A percentile compares a stretch with the other conserved stretches of the same genome.
These are phyloP conservation scores for Priocnemis perturbator DNA, from an alignment of 2,888 invertebrate genomes.

Conservation along the genomic window DNA sequence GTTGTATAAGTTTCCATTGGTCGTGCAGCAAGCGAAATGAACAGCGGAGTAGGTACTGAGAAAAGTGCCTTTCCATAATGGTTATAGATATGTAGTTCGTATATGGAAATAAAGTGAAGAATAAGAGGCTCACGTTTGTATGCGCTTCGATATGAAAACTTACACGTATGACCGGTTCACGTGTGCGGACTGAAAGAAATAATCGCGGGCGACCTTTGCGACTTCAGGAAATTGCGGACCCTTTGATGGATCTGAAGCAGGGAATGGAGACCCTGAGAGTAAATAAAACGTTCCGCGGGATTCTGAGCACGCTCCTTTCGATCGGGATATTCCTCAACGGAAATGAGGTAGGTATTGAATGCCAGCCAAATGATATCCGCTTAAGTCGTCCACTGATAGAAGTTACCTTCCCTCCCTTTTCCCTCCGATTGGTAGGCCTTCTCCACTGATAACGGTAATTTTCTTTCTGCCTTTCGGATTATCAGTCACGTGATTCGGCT, in stretches of 20 bases:
- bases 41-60: background rate
- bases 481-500: slow-evolving; percentile 12
- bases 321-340: slow-evolving; percentile 98
- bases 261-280: slow-evolving; percentile 93
- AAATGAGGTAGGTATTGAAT: slow-evolving; percentile 77
- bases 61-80: background rate
- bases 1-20: background rate
- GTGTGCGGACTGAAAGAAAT: slow-evolving; percentile 18
- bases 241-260: slow-evolving; percentile 98
- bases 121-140: background rate
- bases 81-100: no score
- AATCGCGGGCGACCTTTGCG: slow-evolving; percentile 47
- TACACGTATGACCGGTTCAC: no score
- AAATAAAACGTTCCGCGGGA: slow-evolving; percentile 96
- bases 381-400: slow-evolving; percentile 54
- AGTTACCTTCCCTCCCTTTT: slow-evolving; percentile 2
- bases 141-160: no score
- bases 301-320: slow-evolving; percentile 93
- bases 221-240: slow-evolving; percentile 95
- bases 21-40: background rate
- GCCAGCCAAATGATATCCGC: slow-evolving; percentile 70
- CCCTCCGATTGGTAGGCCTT: slow-evolving; percentile 9
- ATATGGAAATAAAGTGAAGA: background rate
- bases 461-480: slow-evolving; percentile 34
- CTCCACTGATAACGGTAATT: slow-evolving; percentile 43